phyloP scores from a whole-genome alignment of 2,888 invertebrate genomes.

The Chromoteleia sp. region DNA sequence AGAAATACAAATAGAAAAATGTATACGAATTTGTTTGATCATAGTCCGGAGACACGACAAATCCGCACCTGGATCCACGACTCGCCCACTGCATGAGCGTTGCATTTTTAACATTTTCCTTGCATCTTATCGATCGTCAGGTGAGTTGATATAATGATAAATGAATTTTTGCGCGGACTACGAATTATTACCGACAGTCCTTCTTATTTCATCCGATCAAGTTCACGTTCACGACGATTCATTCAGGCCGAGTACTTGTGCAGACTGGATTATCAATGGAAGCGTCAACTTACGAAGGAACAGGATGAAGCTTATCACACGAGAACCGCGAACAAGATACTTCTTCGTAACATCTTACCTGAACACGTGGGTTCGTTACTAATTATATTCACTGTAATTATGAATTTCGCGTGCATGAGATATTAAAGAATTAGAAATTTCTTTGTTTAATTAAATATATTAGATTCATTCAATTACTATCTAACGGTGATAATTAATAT shows the following conservation, averaged over 20 bases:
- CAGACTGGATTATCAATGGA: conserved; percentile 93
- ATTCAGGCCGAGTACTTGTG: conserved; percentile 92
- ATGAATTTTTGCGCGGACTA: conserved; percentile 25
- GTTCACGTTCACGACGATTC: conserved; percentile 69
- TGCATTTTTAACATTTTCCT: conserved; percentile 89
- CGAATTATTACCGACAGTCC: conserved; percentile 56
- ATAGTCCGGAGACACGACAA: conserved; percentile 88
- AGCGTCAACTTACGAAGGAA: conserved; percentile 91
- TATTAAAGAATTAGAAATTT: too few species aligned
- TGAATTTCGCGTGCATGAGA: not conserved
- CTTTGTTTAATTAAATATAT: too few species aligned
- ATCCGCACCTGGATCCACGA: conserved; percentile 89
- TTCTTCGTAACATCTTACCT: conserved; percentile 96
- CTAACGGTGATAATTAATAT: too few species aligned
- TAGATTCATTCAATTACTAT: too few species aligned
- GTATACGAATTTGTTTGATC: conserved; percentile 41
- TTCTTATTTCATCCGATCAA: conserved; percentile 67
- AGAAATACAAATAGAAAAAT: conserved; percentile 69
- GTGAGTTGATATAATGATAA: conserved; percentile 79
- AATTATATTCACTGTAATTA: conserved; percentile 42
- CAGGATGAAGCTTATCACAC: conserved; percentile 94
- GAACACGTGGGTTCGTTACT: conserved; percentile 91
- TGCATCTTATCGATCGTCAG: conserved; percentile 95
- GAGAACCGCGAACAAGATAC: conserved; percentile 93
- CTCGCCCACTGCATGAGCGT: conserved; percentile 91